Percentiles rank a stretch among this genome's conserved stretches.
phyloP scores from a whole-genome alignment of 2,113 vertebrate species.

The Nothoprocta pentlandii region DNA sequence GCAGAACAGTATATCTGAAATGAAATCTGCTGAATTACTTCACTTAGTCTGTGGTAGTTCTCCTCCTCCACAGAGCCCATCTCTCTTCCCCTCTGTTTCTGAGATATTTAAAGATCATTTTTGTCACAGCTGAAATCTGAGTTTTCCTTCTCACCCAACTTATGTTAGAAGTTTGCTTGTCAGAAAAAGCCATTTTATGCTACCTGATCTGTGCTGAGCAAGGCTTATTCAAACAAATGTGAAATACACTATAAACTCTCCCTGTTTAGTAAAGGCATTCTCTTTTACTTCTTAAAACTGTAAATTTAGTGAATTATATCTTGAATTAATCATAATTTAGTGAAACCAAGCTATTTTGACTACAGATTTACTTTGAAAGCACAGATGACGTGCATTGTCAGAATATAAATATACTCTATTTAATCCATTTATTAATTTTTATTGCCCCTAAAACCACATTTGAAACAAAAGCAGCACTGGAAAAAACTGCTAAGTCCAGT shows the following conservation, averaged over 20 bases:
- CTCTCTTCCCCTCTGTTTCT: neutral
- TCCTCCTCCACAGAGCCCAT: neutral
- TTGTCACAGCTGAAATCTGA: neutral
- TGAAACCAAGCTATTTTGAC: neutral
- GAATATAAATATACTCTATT: neutral
- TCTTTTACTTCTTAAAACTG: neutral
- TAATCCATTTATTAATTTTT: neutral
- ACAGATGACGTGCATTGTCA: neutral
- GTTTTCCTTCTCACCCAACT: neutral
- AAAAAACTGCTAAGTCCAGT: neutral
- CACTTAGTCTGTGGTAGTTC: neutral
- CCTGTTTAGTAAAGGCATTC: neutral
- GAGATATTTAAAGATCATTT: neutral
- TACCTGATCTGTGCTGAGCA: neutral
- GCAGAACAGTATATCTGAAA: conserved; percentile 30
- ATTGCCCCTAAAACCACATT: neutral
- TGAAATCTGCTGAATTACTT: conserved; percentile 19
- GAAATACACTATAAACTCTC: neutral
- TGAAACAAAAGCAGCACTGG: neutral
- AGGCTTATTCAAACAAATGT: neutral
- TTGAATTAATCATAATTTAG: neutral
- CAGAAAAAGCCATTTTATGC: neutral
- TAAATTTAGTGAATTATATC: neutral
- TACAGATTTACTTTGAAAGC: neutral
- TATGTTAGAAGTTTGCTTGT: neutral